These are phyloP conservation scores for Ophion ellenae DNA, from an alignment of 2,888 invertebrate genomes.

Conservation along the genomic window DNA sequence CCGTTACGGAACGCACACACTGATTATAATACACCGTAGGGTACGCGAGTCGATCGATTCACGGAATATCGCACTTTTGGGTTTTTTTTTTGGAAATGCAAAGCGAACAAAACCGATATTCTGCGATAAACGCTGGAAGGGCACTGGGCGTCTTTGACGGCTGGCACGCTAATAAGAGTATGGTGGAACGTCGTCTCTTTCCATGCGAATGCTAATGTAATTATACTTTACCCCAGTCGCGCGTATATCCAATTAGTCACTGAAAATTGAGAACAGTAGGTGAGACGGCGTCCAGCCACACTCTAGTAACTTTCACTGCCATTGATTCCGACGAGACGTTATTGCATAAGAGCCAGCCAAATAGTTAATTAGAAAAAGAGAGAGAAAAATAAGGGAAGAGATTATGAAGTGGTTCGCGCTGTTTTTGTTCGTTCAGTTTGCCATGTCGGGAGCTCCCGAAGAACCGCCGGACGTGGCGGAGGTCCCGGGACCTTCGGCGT, in stretches of 20 bases:
- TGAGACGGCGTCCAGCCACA: conserved; percentile 76
- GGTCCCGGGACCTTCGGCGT: conserved; percentile 72
- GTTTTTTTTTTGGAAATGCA: too few relatives aligned
- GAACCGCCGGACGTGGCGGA: conserved; percentile 77
- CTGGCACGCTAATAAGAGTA: conserved; percentile 5
- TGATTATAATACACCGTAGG: too few relatives aligned
- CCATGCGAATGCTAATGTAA: conserved; percentile 77
- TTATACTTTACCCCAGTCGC: conserved; percentile 81
- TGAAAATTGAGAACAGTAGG: conserved; percentile 80
- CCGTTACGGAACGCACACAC: too few relatives aligned
- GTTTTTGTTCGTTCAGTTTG: conserved; percentile 79
- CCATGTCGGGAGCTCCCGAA: conserved; percentile 79
- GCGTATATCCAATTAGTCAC: conserved; percentile 81
- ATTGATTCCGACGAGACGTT: conserved; percentile 71
- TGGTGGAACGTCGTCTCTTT: conserved; percentile 26
- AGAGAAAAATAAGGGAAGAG: conserved; percentile 17
- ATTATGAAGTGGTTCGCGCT: conserved; percentile 79
- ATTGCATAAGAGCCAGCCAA: conserved; percentile 26
- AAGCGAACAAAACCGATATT: too few relatives aligned
- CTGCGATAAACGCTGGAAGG: neutral
- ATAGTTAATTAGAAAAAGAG: conserved; percentile 59
- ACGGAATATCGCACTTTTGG: too few relatives aligned
- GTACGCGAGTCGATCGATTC: too few relatives aligned
- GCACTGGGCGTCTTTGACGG: neutral
- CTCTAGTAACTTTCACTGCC: conserved; percentile 80